These are phyloP conservation scores for Spinus pinus DNA, from an alignment of 2,797 vertebrate genomes.

Conservation along the genomic window DNA sequence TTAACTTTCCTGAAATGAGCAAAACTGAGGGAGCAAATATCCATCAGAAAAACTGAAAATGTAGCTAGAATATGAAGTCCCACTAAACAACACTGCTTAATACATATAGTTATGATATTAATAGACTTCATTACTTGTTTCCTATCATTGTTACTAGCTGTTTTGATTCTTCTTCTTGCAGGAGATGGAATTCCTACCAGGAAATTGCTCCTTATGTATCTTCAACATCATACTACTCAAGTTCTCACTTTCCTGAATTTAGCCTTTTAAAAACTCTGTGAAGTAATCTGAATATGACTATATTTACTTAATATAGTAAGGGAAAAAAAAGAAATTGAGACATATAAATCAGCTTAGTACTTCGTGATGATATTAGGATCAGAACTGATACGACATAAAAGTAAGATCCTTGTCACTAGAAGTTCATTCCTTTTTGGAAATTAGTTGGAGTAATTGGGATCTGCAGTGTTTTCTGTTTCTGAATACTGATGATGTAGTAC, in stretches of 20 bases:
- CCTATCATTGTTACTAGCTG: not conserved
- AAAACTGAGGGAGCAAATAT: not conserved
- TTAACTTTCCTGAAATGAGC: not conserved
- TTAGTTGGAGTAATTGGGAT: not conserved
- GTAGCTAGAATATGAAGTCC: not conserved
- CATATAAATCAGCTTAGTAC: not conserved
- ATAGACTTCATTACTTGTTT: not conserved
- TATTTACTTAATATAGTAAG: not conserved
- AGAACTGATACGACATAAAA: not conserved
- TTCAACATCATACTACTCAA: not conserved
- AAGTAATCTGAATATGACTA: not conserved
- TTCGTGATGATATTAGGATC: not conserved
- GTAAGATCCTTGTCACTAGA: not conserved
- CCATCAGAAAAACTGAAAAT: not conserved
- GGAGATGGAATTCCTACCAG: not conserved
- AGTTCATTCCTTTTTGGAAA: not conserved
- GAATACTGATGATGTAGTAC: not conserved
- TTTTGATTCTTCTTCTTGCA: not conserved
- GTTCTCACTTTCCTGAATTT: not conserved
- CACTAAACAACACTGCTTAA: not conserved
- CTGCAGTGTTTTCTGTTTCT: not conserved
- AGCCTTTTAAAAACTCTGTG: not conserved
- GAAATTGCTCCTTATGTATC: not conserved
- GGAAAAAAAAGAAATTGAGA: not conserved
- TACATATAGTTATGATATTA: not conserved